Evolutionary conservation across 2,888 invertebrate genomes (phyloP).

Genomic region (Cheilosia impressa): DNA sequence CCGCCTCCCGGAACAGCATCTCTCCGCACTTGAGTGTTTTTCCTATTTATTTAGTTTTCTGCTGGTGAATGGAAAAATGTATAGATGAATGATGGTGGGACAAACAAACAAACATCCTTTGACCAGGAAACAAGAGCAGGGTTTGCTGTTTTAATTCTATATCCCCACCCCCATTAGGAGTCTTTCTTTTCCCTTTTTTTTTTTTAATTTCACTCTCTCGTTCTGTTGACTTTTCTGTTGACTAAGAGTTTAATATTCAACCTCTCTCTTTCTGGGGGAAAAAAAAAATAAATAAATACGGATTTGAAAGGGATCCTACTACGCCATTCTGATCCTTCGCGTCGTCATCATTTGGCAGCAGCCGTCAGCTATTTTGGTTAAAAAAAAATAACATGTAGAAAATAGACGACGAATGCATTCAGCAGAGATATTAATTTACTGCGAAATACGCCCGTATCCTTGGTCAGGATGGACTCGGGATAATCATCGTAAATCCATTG

Average conservation of each 20-base stretch:
- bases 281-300: conserved; percentile 23
- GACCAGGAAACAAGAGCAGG: conserved; percentile 63
- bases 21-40: conserved; percentile 25
- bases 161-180: background rate
- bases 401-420: conserved; percentile 8
- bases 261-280: conserved; percentile 17
- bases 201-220: conserved; percentile 59
- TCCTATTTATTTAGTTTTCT: conserved; percentile 68
- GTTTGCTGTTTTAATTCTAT: conserved; percentile 62
- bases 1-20: background rate
- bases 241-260: conserved; percentile 72
- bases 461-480: conserved; percentile 4
- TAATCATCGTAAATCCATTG: conserved; percentile 42
- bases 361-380: conserved; percentile 61
- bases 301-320: conserved; percentile 57
- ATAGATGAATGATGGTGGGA: conserved; percentile 62
- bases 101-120: conserved; percentile 57
- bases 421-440: conserved; percentile 37
- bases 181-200: conserved; percentile 8
- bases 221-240: conserved; percentile 74
- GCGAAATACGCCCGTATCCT: conserved; percentile 35
- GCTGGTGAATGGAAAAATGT: conserved; percentile 57
- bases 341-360: conserved; percentile 59
- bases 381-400: background rate
- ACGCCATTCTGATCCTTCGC: conserved; percentile 53